These are phyloP conservation scores for Megaleporinus macrocephalus DNA, from an alignment of 2,113 vertebrate species.

Conservation along the genomic window DNA sequence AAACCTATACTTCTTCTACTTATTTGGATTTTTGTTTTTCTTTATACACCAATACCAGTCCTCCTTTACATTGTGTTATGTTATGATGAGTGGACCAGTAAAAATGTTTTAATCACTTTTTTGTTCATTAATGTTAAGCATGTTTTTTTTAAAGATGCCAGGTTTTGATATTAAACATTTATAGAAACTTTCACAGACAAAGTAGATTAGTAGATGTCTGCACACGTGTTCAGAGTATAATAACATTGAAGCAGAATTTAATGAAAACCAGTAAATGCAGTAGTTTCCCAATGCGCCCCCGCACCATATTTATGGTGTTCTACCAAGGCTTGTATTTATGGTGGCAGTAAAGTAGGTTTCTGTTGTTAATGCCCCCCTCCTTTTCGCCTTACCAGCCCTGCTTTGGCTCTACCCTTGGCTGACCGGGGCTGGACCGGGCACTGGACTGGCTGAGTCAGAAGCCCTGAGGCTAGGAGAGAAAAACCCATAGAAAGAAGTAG, in stretches of 20 bases:
- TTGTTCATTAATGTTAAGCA: too few relatives aligned
- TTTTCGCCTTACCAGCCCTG: conserved; percentile 41
- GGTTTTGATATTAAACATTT: not conserved
- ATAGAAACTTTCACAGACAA: not conserved
- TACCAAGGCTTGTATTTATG: conserved; percentile 69
- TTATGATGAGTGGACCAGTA: too few relatives aligned
- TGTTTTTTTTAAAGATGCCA: too few relatives aligned
- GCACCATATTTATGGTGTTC: conserved; percentile 53
- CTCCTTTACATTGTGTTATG: too few relatives aligned
- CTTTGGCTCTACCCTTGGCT: conserved; percentile 51
- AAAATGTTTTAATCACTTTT: too few relatives aligned
- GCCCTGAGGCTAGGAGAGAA: conserved; percentile 48
- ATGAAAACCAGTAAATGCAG: conserved; percentile 59
- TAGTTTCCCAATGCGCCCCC: not conserved
- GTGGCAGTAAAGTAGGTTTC: conserved; percentile 64
- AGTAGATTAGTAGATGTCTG: not conserved
- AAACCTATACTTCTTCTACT: too few relatives aligned
- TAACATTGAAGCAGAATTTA: conserved; percentile 29
- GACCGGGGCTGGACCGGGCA: conserved; percentile 50
- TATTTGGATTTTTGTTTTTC: too few relatives aligned
- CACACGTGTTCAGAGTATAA: not conserved
- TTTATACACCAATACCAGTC: too few relatives aligned
- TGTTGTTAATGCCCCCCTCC: conserved; percentile 65
- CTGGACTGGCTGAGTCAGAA: conserved; percentile 5
- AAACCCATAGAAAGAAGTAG: not conserved